A percentile compares a stretch with the other conserved stretches of the same genome.
phyloP scores from a whole-genome alignment of 2,113 vertebrate species.

The Helogale parvula region DNA sequence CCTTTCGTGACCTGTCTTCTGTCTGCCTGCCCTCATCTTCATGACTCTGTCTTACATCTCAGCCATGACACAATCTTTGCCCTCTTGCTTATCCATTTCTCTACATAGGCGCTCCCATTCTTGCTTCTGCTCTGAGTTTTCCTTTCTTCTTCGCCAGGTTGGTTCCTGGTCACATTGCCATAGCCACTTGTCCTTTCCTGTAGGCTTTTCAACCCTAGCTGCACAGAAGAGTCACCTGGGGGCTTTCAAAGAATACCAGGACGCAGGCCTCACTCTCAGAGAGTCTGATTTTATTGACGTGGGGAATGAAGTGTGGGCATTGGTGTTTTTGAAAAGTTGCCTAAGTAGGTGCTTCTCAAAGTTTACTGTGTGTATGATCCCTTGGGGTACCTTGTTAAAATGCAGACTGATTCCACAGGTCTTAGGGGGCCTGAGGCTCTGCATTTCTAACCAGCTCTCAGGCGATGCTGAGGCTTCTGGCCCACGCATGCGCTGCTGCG shows the following conservation, averaged over 20 bases:
- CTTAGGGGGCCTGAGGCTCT: neutral
- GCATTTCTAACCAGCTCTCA: neutral
- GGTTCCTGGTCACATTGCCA: neutral
- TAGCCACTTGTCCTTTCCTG: neutral
- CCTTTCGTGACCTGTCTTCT: neutral
- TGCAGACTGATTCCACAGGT: neutral
- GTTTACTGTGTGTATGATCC: neutral
- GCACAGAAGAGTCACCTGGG: neutral
- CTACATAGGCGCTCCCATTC: fast-evolving
- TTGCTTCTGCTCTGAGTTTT: neutral
- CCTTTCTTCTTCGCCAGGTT: neutral
- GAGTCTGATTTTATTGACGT: neutral
- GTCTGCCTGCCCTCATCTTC: no score
- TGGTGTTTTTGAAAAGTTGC: neutral
- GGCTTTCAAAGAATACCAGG: neutral
- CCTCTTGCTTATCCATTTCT: neutral
- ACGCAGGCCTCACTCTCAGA: neutral
- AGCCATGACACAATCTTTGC: neutral
- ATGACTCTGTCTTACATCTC: neutral
- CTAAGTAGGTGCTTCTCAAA: neutral
- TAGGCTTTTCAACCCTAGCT: neutral
- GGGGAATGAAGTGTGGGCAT: neutral
- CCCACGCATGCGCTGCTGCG: no score
- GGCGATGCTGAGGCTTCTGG: neutral
- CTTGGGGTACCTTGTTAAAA: neutral